Base-by-base conservation (phyloP, 2,113 vertebrate genomes). In the Ursus arctos region DNA sequence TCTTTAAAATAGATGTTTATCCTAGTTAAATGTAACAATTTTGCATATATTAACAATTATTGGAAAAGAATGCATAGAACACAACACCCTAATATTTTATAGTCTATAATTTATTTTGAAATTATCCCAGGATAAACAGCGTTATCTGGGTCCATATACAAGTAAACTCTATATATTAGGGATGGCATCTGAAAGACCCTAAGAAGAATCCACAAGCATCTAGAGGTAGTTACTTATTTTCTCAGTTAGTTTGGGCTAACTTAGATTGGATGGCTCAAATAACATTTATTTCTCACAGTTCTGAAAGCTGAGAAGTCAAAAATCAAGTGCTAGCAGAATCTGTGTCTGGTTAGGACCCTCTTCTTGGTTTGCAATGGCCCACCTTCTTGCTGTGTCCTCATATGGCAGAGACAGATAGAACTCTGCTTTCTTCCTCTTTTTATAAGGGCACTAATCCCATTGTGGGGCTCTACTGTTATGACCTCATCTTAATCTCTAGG, bases 1-100 rank as follows among this genome's bases (percentile, higher is more conserved):
- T 47, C 7, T 96, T 91, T 80, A 95, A 93, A 77, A 72, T 67
- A 81, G 36, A 57, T 81, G 14, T 59, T 77, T 91, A 84, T 72
- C 28, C 2, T 80, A 59, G 7, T 79, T 57, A 80, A 90, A 51
- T 9, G 51, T 61, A 69, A 4, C 18, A 76, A n/a, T 61, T 74
- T 95, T 88, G 21, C 63, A 2, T 40, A 53, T 51, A 49, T 94
- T 61, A 85, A 69, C 28, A 61, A 55, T 67, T 91, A 74, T 13
- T 69, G 49, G 31, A 3, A 81, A 95, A 74, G 13, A 88, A 67
- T 74, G 21, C 15, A 51, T 13, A 94, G 74, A 72, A 55, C 79
- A 74, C 6, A 82, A 12, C 7, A 81, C 28, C 11, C 28, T 74
- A 88, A 81, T 95, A 67, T 81, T 81, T 86, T 94, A 19, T 67